Base-by-base conservation (phyloP, 2,797 vertebrate genomes). In the Sebastolobus alascanus region DNA sequence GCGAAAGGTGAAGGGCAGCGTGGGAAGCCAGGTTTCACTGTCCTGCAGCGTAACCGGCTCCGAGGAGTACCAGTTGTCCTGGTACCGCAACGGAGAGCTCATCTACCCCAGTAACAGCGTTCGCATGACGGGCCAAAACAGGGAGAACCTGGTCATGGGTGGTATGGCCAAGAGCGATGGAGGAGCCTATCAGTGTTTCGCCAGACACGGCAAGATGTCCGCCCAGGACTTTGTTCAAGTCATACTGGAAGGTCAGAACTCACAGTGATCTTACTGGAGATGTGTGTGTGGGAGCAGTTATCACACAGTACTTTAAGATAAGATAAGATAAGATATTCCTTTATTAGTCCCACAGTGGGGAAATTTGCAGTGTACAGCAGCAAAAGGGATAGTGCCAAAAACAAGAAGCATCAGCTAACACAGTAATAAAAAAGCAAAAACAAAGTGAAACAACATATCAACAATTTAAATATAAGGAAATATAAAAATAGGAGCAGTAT, bases 81-180 rank as follows among this genome's bases (percentile, higher is more conserved):
- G 98, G 98, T 99, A 99, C 90, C 97, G 97, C 65, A 99, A 99
- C 1, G 98, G 97, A 29, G 98, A 99, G 87, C 96, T 98, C 89
- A 97, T 99, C 93, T 97, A 97, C 85, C 97, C 97, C 4, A 98
- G 97, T 20, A 98, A 95, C 93, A 99, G 97, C 2, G 97, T 99
- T 64, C 96, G 97, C 75, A 97, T 99, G 94, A 97, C 97, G 1
- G 98, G 98, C 0, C 29, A 96, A 87, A 97, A 96, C 94, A 94
- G 96, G 6, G 98, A 99, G 92, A 99, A 97, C 89, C 96, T 99
- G 78, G 96, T 99, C 55, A 99, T 99, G 98, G 98, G 97, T 22
- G 98, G 97, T 40, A 98, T 99, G 98, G 98, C 97, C 86, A 99
- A 98, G 94, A 99, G 98, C 0, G 99, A 99, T 1, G 98, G 98